A percentile compares a stretch with the other conserved stretches of the same genome.
phyloP scores from a whole-genome alignment of 2,113 vertebrate species.

The Euleptes europaea region DNA sequence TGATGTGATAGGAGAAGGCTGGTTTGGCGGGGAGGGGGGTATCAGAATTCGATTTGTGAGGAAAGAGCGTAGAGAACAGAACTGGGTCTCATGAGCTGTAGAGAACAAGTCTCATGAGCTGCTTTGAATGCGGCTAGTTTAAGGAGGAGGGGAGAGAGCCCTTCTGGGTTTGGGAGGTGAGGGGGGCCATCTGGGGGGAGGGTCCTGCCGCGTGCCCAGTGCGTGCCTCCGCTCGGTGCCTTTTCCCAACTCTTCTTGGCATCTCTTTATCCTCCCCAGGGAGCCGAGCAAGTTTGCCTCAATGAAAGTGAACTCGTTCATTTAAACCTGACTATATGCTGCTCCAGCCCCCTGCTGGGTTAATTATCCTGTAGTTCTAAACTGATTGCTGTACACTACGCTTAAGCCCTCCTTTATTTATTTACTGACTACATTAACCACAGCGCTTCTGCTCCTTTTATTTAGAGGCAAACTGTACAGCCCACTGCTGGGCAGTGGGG shows the following conservation, averaged over 20 bases:
- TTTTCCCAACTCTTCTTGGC: neutral
- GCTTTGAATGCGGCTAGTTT: neutral
- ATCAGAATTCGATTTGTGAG: no score
- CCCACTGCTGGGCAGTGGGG: neutral
- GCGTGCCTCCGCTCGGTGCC: neutral
- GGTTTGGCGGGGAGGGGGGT: neutral
- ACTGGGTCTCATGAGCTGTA: neutral
- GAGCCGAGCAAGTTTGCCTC: slow-evolving; percentile 60
- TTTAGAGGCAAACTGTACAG: neutral
- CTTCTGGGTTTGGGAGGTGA: neutral
- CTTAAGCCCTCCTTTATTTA: slow-evolving; percentile 83
- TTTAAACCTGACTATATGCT: slow-evolving; percentile 77
- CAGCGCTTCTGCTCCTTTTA: slow-evolving; percentile 53
- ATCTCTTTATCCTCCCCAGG: slow-evolving; percentile 48
- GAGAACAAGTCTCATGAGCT: no score
- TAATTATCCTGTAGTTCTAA: slow-evolving; percentile 80
- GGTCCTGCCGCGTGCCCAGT: neutral
- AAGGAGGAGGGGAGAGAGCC: neutral
- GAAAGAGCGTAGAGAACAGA: neutral
- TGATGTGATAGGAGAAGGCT: no score
- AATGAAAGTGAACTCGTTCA: slow-evolving; percentile 76
- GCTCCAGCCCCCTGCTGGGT: slow-evolving; percentile 72
- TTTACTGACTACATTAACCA: slow-evolving; percentile 84
- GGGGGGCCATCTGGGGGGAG: neutral
- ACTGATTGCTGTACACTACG: slow-evolving; percentile 81